Evolutionary conservation across 2,888 invertebrate genomes (phyloP).

Genomic region (Carpatolechia fugitivella): DNA sequence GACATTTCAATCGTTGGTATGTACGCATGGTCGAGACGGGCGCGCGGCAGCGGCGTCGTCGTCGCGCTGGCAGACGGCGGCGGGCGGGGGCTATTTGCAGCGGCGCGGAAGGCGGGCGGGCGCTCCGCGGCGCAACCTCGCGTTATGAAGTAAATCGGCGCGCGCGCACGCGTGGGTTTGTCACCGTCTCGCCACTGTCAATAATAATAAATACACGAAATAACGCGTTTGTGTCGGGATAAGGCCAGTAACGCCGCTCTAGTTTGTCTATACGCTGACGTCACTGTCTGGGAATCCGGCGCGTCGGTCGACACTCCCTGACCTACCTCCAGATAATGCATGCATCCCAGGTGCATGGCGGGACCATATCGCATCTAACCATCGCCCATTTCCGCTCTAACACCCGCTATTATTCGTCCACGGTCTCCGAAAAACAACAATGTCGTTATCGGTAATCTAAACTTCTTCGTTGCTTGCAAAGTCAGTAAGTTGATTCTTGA

Average conservation of each 20-base stretch:
- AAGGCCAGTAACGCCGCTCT: constrained; percentile 69
- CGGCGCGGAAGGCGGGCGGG: constrained; percentile 44
- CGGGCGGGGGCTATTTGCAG: constrained; percentile 47
- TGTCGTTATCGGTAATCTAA: background rate
- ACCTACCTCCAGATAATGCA: constrained; percentile 67
- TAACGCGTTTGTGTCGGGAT: constrained; percentile 69
- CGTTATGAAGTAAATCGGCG: constrained; percentile 52
- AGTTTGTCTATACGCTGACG: constrained; percentile 74
- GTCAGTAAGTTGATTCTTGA: background rate
- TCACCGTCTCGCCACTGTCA: constrained; percentile 74
- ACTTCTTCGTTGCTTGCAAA: background rate
- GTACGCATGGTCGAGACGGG: constrained; percentile 12
- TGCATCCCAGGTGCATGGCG: constrained; percentile 28
- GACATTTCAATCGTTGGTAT: constrained; percentile 20
- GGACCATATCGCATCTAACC: constrained; percentile 25
- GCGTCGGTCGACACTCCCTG: constrained; percentile 62
- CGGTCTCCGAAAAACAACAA: constrained; percentile 9
- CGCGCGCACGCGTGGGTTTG: constrained; percentile 64
- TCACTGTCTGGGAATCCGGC: constrained; percentile 76
- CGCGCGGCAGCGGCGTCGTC: constrained; percentile 21
- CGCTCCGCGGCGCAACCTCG: constrained; percentile 36
- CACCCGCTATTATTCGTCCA: constrained; percentile 14
- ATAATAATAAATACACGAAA: constrained; percentile 75
- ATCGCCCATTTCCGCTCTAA: background rate
- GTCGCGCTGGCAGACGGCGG: constrained; percentile 14